Evolutionary conservation across 2,888 invertebrate species (phyloP), one percentile per base, ranked within the genome.

Genomic region (Notodonta dromedarius): DNA sequence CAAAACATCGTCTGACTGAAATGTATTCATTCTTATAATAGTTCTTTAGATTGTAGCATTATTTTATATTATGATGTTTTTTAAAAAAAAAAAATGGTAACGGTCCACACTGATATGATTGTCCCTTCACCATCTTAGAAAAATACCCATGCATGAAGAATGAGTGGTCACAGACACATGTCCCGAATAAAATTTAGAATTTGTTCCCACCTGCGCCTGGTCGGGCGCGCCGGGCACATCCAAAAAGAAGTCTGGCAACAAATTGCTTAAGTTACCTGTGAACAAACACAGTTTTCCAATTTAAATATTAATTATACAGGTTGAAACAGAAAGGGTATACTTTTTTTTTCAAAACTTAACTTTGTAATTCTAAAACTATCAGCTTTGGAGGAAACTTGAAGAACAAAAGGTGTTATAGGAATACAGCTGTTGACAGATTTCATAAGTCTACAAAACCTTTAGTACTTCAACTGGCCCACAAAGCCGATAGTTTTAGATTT

Each of bases 201-300:
- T 70, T 61, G 61, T 71, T 84, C 85, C 83, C 82, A 91, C 91
- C 90, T 89, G 85, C 79, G 77, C 72, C 66, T 62, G 65, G 65
- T 75, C 74, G 67, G 73, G 75, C 61, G 77, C 79, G 53, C 74
- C 85, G 66, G 83, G 87, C 65, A 80, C 80, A 57, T 92, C 97
- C 88, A 99, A 91, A 94, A 98, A 99, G 92, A 98, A 98, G 91
- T 99, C 99, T 0, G 95, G 95, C 95, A 98, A 95, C 68, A 98
- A 92, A 68, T 95, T 94, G 65, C 95, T 92, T 74, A 94, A 82
- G 82, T 95, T 94, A 79, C 94, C 95, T 95, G 88, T 66, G 91
- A 90, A 91, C 86, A 90, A 90, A 88, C 70, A 81, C 74, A 81
- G 70, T 72, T 70, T 61, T 67, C 74, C 76, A 70, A 77, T 75